Evolutionary conservation across 53 echinoderm and acorn worm species (phyloP).

Genomic region (Mesocentrotus franciscanus): DNA sequence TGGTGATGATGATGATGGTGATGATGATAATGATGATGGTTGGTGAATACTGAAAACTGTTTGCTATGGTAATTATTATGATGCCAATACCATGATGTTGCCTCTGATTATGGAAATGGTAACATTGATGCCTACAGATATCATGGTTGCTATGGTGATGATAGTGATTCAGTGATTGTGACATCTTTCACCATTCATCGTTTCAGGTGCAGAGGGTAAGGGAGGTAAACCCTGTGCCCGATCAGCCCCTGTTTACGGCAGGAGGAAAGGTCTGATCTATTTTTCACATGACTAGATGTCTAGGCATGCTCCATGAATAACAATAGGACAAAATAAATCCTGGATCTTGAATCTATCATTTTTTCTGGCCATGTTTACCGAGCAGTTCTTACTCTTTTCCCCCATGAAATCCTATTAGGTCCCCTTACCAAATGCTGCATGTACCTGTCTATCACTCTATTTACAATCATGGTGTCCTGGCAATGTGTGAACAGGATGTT

Average conservation of each 20-base stretch:
- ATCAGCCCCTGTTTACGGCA: constrained; percentile 66
- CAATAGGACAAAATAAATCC: background rate
- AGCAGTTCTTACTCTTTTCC: too few relatives aligned
- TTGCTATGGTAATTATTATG: background rate
- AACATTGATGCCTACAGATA: background rate
- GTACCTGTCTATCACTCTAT: too few relatives aligned
- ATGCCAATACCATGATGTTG: background rate
- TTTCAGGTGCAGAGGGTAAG: constrained; percentile 62
- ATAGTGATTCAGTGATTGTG: constrained; percentile 22
- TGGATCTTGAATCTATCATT: too few relatives aligned
- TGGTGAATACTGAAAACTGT: background rate
- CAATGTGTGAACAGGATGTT: too few relatives aligned
- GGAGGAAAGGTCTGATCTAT: constrained; percentile 69
- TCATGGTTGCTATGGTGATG: constrained; percentile 23
- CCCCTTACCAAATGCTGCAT: too few relatives aligned
- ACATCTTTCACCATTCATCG: constrained; percentile 6
- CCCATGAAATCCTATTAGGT: too few relatives aligned
- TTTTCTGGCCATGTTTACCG: too few relatives aligned
- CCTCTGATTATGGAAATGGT: background rate
- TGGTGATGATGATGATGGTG: constrained; percentile 23
- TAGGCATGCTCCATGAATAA: constrained; percentile 24
- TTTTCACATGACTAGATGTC: constrained; percentile 22
- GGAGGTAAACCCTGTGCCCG: constrained; percentile 70
- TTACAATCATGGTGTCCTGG: too few relatives aligned
- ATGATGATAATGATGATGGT: background rate